A percentile compares a stretch with the other conserved stretches of the same genome.
Evolutionary conservation across 1,140 invertebrate genomes (phyloP).

Genomic region (Pseudobourletiella spinata): DNA sequence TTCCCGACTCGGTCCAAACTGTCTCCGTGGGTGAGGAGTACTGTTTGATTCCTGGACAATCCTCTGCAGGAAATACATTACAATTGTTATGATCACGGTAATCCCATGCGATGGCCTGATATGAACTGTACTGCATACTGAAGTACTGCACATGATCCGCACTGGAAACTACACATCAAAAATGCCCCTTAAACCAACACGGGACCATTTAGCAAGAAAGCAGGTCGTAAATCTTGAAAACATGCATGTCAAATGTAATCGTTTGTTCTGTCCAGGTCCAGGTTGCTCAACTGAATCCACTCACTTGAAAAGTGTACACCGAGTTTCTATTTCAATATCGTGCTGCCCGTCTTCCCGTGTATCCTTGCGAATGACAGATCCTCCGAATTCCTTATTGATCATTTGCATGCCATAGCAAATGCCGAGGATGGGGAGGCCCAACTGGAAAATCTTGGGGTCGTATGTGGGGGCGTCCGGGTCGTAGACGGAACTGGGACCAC

Average conservation of each 20-base stretch:
- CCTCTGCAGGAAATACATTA: constrained; percentile 52
- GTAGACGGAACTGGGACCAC: constrained; percentile 94
- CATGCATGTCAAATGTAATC: too few relatives aligned
- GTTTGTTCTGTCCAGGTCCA: too few relatives aligned
- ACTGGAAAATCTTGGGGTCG: constrained; percentile 89
- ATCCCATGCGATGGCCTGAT: too few relatives aligned
- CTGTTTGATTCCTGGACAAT: constrained; percentile 74
- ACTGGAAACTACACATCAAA: too few relatives aligned
- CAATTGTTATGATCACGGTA: too few relatives aligned
- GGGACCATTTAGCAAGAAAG: too few relatives aligned
- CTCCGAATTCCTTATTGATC: constrained; percentile 96
- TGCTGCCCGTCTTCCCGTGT: constrained; percentile 92
- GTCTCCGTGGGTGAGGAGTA: constrained; percentile 94
- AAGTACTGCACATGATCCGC: too few relatives aligned
- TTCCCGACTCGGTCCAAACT: constrained; percentile 84
- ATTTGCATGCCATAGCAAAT: constrained; percentile 99
- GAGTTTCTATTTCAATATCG: constrained; percentile 76
- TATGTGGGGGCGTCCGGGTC: constrained; percentile 89
- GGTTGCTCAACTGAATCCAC: too few relatives aligned
- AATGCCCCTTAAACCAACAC: too few relatives aligned
- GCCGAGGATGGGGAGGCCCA: constrained; percentile 87
- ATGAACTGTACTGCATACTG: too few relatives aligned
- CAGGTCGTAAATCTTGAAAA: too few relatives aligned
- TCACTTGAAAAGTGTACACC: constrained; percentile 88
- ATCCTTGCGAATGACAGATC: constrained; percentile 77